phyloP scores from a whole-genome alignment of 37 sponge, comb jelly and placozoan genomes.

The Oscarella lobularis region DNA sequence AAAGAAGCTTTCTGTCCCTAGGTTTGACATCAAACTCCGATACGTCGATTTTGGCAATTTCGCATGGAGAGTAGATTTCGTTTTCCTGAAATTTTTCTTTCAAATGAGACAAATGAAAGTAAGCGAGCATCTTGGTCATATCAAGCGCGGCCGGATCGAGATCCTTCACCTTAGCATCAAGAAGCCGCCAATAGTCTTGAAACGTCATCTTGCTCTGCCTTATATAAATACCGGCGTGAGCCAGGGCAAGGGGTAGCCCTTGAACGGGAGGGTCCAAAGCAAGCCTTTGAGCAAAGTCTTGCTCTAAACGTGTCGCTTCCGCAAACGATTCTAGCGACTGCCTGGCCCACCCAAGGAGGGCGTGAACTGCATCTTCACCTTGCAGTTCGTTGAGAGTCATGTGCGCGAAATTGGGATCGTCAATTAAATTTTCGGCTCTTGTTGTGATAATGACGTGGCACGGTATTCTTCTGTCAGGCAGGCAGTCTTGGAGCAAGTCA shows the following conservation, averaged over 20 bases:
- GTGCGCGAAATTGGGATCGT: too few species aligned
- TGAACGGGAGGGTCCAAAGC: not conserved
- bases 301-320: not conserved
- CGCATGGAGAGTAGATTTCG: not conserved
- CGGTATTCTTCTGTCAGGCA: too few species aligned
- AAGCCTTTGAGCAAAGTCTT: not conserved
- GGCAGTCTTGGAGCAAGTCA: too few species aligned
- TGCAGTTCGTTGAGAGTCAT: too few species aligned
- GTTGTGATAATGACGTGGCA: too few species aligned
- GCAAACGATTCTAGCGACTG: not conserved
- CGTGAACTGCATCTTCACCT: not conserved
- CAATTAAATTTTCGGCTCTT: too few species aligned
- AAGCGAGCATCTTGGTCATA: not conserved
- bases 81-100: not conserved
- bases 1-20: not conserved
- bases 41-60: not conserved
- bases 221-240: not conserved
- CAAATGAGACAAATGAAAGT: not conserved
- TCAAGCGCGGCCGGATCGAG: not conserved
- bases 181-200: not conserved
- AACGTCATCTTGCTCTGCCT: not conserved
- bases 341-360: not conserved
- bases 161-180: not conserved
- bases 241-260: not conserved
- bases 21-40: not conserved